Conservation (phyloP, 2,888 invertebrate genomes). For the Neria commutata region DNA sequence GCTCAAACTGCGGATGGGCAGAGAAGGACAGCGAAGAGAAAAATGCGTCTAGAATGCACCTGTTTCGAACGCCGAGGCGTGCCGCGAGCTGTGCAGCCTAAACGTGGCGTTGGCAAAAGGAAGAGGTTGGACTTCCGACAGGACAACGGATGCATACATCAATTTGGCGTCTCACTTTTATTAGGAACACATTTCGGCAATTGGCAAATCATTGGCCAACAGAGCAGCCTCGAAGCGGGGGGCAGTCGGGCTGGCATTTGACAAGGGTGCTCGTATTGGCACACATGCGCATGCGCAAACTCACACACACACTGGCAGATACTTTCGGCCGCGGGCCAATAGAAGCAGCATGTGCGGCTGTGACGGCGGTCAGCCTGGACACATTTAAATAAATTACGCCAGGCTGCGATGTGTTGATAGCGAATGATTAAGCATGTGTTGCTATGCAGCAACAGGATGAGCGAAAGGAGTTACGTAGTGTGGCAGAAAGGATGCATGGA, state of each 20-base stretch:
- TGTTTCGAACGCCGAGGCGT: conserved; percentile 6
- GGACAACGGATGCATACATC: conserved; percentile 51
- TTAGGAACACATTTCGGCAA: no score
- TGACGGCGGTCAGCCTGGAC: background rate
- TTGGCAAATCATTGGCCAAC: background rate
- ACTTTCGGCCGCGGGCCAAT: conserved; percentile 1
- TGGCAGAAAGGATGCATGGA: no score
- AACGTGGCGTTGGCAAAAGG: background rate
- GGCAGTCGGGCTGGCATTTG: conserved; percentile 1
- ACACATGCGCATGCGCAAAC: background rate
- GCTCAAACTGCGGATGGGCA: background rate
- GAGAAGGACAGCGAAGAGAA: background rate
- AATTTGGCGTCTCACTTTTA: conserved; percentile 41
- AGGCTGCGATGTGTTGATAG: conserved; percentile 8
- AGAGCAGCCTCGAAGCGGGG: background rate
- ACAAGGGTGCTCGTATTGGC: conserved; percentile 16
- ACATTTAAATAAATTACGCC: background rate
- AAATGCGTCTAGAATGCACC: conserved; percentile 21
- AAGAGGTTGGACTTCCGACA: conserved; percentile 13
- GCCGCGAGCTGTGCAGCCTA: background rate
- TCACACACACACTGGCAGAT: background rate
- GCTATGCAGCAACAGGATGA: background rate
- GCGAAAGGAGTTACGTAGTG: background rate
- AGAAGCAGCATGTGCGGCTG: background rate
- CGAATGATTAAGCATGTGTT: conserved; percentile 24